Evolutionary conservation across 2,888 invertebrate genomes (phyloP).

Genomic region (Priocnemis perturbator): DNA sequence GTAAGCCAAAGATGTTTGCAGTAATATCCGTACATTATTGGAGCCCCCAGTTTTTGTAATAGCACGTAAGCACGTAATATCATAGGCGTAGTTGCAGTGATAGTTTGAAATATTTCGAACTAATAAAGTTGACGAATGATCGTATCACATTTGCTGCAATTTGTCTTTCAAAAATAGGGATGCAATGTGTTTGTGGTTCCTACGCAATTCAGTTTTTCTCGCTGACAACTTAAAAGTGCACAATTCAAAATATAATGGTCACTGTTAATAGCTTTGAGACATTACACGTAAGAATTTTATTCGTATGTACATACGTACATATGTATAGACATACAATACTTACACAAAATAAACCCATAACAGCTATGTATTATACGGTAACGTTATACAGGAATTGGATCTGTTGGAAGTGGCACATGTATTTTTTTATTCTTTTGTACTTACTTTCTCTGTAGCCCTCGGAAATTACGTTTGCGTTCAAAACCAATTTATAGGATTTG

Average conservation of each 20-base stretch:
- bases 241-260: constrained; percentile 27
- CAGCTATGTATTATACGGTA: constrained; percentile 12
- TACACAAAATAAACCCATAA: constrained; percentile 36
- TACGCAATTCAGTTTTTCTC: constrained; percentile 30
- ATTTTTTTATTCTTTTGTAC: constrained; percentile 44
- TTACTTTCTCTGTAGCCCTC: neutral
- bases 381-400: constrained; percentile 44
- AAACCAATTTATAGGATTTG: constrained; percentile 7
- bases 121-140: constrained; percentile 7
- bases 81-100: too few species aligned
- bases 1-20: constrained; percentile 40
- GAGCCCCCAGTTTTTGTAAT: constrained; percentile 9
- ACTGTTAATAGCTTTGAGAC: constrained; percentile 21
- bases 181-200: constrained; percentile 40
- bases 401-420: constrained; percentile 62
- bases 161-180: constrained; percentile 34
- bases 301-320: constrained; percentile 46
- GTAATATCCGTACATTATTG: constrained; percentile 35
- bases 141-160: constrained; percentile 20
- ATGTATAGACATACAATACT: constrained; percentile 38
- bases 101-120: constrained; percentile 18
- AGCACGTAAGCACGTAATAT: too few species aligned
- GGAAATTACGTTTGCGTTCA: neutral
- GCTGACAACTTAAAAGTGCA: constrained; percentile 31
- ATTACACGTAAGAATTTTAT: constrained; percentile 38